phyloP scores from a whole-genome alignment of 1,140 invertebrate genomes.

The Lysiphlebus fabarum region DNA sequence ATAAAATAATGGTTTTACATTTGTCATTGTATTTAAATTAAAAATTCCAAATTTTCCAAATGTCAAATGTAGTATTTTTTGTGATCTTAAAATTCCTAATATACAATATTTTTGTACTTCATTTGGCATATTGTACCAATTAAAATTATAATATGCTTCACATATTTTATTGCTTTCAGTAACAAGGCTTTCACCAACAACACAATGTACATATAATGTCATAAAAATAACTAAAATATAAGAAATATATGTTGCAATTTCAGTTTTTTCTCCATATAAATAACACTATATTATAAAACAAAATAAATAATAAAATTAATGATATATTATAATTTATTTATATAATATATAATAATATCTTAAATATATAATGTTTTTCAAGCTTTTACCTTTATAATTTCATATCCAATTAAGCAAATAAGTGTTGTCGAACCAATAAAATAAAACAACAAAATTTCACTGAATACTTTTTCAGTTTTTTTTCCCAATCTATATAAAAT shows the following conservation, averaged over 20 bases:
- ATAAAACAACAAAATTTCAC: conserved; percentile 26
- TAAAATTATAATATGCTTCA: conserved; percentile 30
- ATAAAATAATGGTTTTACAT: conserved; percentile 18
- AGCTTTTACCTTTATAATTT: conserved; percentile 43
- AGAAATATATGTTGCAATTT: conserved; percentile 27
- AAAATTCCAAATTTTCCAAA: conserved; percentile 35
- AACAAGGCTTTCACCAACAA: conserved; percentile 38
- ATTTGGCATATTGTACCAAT: conserved; percentile 27
- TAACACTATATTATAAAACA: no score
- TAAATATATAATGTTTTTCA: no score
- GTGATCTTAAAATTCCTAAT: conserved; percentile 28
- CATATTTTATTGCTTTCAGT: conserved; percentile 33
- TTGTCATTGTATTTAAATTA: conserved; percentile 30
- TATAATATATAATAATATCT: no score
- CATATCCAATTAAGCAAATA: conserved; percentile 42
- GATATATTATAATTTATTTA: no score
- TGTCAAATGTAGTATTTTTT: conserved; percentile 29
- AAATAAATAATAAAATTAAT: no score
- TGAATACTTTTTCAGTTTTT: conserved; percentile 35
- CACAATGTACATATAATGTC: conserved; percentile 23
- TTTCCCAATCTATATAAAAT: conserved; percentile 37
- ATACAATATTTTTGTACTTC: conserved; percentile 27
- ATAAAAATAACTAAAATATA: no score
- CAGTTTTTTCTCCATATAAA: conserved; percentile 31
- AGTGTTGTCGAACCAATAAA: conserved; percentile 30